Conservation (phyloP, 23 tunicate species). For the Ciona savignyi region DNA sequence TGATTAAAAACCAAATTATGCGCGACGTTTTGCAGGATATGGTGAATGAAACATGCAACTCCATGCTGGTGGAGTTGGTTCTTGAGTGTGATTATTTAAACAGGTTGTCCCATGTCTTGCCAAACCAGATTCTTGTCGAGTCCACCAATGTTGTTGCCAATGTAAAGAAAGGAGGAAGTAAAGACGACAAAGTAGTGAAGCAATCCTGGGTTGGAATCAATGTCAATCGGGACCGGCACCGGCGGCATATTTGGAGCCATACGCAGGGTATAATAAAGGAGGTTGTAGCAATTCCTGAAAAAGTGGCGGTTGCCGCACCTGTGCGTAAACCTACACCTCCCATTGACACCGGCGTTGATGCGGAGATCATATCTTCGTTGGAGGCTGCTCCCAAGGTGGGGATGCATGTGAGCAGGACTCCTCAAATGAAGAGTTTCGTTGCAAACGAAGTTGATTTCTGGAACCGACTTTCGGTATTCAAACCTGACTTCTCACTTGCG, state of each 20-base stretch:
- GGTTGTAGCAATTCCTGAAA: constrained; percentile 1
- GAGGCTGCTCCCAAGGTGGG: constrained; percentile 20
- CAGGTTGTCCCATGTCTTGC: constrained; percentile 17
- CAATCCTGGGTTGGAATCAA: constrained; percentile 28
- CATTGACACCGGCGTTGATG: constrained; percentile 31
- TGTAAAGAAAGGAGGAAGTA: constrained; percentile 4
- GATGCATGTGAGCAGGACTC: constrained; percentile 11
- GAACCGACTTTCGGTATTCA: constrained; percentile 8
- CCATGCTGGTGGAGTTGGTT: constrained; percentile 10
- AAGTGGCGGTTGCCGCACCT: not conserved
- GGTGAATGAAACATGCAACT: constrained; percentile 12
- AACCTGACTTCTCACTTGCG: constrained; percentile 24
- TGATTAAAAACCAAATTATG: constrained; percentile 6
- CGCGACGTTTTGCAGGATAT: constrained; percentile 28
- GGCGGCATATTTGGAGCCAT: constrained; percentile 44
- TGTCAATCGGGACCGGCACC: constrained; percentile 10
- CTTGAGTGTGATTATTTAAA: constrained; percentile 25
- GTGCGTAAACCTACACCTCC: constrained; percentile 5
- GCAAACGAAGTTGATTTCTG: constrained; percentile 31
- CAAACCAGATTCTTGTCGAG: constrained; percentile 34
- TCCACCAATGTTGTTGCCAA: constrained; percentile 2
- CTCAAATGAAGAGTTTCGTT: constrained; percentile 10
- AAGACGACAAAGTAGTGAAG: constrained; percentile 21
- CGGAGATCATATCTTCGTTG: constrained; percentile 33
- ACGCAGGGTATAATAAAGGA: constrained; percentile 22